Conservation (phyloP, 2,113 vertebrate species). For the Pithys albifrons region DNA sequence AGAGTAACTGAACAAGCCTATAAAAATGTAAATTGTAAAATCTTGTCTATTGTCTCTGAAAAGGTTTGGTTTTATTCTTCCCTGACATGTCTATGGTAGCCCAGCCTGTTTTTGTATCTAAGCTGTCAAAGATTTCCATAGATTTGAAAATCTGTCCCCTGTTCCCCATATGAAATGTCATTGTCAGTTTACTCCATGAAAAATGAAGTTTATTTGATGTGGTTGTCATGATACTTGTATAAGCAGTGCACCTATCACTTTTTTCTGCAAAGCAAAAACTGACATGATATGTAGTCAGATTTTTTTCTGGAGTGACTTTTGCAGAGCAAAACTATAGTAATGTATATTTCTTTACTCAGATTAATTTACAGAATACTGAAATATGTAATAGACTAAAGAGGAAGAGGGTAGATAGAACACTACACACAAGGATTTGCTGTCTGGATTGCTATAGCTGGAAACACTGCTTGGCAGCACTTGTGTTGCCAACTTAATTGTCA, state of each 20-base stretch:
- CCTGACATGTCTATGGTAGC: not conserved
- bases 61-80: not conserved
- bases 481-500: not conserved
- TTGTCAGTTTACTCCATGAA: slow-evolving; percentile 81
- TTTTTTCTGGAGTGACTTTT: slow-evolving; percentile 46
- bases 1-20: not conserved
- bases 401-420: not conserved
- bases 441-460: not conserved
- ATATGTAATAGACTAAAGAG: not conserved
- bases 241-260: slow-evolving; percentile 78
- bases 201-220: slow-evolving; percentile 82
- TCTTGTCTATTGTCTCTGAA: not conserved
- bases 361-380: slow-evolving; percentile 29
- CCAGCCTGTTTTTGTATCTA: not conserved
- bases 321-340: not conserved
- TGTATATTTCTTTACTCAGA: not conserved
- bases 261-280: slow-evolving; percentile 46
- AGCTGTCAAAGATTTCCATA: slow-evolving; percentile 64
- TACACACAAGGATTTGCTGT: not conserved
- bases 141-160: slow-evolving; percentile 67
- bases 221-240: slow-evolving; percentile 81
- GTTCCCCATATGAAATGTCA: slow-evolving; percentile 82
- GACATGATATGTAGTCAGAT: slow-evolving; percentile 12
- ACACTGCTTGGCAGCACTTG: not conserved
- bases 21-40: not conserved